Base-by-base conservation (phyloP, 2,797 vertebrate species). In the Malurus splendens region DNA sequence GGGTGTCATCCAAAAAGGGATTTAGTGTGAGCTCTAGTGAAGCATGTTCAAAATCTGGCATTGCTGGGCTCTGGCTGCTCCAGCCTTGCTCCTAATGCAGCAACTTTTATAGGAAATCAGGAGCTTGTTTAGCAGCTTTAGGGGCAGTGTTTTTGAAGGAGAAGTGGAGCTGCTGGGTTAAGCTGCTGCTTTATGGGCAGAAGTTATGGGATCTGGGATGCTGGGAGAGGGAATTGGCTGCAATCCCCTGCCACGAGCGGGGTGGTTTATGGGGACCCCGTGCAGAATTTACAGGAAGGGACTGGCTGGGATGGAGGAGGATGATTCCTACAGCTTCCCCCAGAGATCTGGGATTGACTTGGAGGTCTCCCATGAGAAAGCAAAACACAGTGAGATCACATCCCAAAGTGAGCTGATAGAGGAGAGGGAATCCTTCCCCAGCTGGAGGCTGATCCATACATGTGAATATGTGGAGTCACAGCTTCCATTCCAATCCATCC, bases 321-420 rank as follows among this genome's bases (percentile, higher is more conserved):
- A 70, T 62, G 66, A 44, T 57, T 73, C 56, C 42, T 82, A 2
- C 32, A 81, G 55, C 73, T 92, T 94, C 90, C 79, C 86, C 81
- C 79, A 70, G 59, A 4, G 75, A 78, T 14, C 76, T 1, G 0
- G 81, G 51, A 51, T 38, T 79, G 42, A 10, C 78, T 92, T 93
- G 92, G 89, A 94, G 90, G 45, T 56, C 36, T 56, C 82, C 82
- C 92, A 87, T 81, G 82, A 92, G 92, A 93, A 85, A 90, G 70
- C 52, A 82, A 30, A 89, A 48, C 0, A 6, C 47, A 62, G 52
- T 72, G 82, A 93, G 70, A 73, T 95, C 94, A 93, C 74, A 75
- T 76, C 82, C 86, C 73, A 51, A 12, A 60, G 56, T 86, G 76
- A 91, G 79, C 73, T 42, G 90, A 92, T 89, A 85, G 71, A 41